Evolutionary conservation across 2,113 vertebrate species (phyloP), one percentile per base, ranked within the genome.

Genomic region (Nothobranchius furzeri): DNA sequence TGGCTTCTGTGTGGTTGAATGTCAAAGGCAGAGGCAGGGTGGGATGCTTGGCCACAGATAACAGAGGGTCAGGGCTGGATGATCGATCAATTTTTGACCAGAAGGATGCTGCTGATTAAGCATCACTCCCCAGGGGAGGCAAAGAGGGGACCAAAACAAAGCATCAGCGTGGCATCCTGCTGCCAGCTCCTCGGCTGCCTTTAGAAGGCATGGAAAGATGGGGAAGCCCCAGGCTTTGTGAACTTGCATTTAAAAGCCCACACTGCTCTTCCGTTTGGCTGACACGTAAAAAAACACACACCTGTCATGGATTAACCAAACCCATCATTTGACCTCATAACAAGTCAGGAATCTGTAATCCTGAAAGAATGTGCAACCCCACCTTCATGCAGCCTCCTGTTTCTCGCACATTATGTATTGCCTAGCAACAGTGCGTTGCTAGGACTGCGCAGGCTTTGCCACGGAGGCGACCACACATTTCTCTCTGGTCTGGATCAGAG

Each of bases 381-480:
- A 64, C 65, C 67, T 75, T 36, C 15, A 35, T 25, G 24, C 52
- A 64, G 48, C 56, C 48, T 43, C 49, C 25, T 60, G 47, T 60
- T 47, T 65, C 64, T 64, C 76, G 72, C 59, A 30, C 80, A 55
- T 46, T 36, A 73, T 69, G 70, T 68, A 88, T 90, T 73, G 81
- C 92, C 87, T 90, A 91, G 89, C 90, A 93, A 92, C 90, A 88
- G 79, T 54, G 68, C 56, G 82, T 85, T 85, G 88, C 83, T 73
- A 85, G 64, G 79, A 60, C 64, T 45, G 73, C 55, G 35, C 61
- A 59, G 64, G 65, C 68, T 66, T 30, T 45, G 78, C 47, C 72
- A 62, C 67, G 53, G 55, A 51, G 67, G 54, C 51, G 49, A 61
- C 13, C 75, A 17, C 76, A 75, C 76, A 14, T 59, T 43, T 53